A percentile compares a stretch with the other conserved stretches of the same genome.
Evolutionary conservation across 1,140 invertebrate genomes (phyloP).

Genomic region (Aphelinus certus): DNA sequence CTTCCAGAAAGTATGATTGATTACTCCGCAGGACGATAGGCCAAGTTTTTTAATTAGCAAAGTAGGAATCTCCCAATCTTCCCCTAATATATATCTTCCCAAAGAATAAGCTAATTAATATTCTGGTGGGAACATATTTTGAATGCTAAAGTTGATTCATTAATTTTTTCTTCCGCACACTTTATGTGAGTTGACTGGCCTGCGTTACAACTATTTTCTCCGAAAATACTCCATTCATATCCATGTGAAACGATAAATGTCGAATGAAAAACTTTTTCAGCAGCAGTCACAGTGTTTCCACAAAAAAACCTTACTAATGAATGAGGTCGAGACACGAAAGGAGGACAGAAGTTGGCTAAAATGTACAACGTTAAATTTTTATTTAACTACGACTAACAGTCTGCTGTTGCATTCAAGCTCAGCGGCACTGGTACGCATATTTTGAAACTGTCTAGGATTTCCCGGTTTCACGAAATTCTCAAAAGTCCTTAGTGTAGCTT

Average conservation of each 20-base stretch:
- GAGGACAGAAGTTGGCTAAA: slow-evolving; percentile 11
- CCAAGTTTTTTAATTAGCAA: slow-evolving; percentile 34
- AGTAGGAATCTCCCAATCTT: slow-evolving; percentile 24
- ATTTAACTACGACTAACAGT: slow-evolving; percentile 4
- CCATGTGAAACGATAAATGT: too few relatives aligned
- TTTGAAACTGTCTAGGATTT: slow-evolving; percentile 3
- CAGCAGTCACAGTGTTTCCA: too few relatives aligned
- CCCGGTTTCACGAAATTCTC: slow-evolving; percentile 15
- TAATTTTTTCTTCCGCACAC: neutral
- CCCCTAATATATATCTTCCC: neutral
- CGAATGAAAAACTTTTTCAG: too few relatives aligned
- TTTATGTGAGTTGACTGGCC: neutral
- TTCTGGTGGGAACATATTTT: slow-evolving; percentile 22
- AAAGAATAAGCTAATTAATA: slow-evolving; percentile 1
- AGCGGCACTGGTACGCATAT: neutral
- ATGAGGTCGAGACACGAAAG: too few relatives aligned
- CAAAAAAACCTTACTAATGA: too few relatives aligned
- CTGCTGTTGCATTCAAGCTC: neutral
- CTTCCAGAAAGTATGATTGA: slow-evolving; percentile 13
- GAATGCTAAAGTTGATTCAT: neutral
- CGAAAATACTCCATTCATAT: too few relatives aligned
- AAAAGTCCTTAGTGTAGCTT: slow-evolving; percentile 6
- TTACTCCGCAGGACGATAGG: neutral
- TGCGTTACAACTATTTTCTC: too few relatives aligned
- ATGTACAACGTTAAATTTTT: slow-evolving; percentile 23